These are phyloP conservation scores for Lophius americanus DNA, from an alignment of 2,797 vertebrate species.

Conservation along the genomic window DNA sequence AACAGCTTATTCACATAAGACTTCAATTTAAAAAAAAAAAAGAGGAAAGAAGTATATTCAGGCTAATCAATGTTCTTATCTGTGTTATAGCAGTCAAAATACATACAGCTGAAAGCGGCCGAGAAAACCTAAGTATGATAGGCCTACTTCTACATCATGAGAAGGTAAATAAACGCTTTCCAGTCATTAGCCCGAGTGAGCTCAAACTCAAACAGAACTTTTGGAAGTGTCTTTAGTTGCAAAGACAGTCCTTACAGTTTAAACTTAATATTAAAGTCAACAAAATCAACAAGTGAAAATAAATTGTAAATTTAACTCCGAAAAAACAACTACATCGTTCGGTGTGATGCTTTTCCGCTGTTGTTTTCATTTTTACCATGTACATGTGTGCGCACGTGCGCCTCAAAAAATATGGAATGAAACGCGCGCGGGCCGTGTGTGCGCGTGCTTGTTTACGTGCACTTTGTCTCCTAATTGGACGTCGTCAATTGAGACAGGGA, in stretches of 20 bases:
- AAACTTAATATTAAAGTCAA: too few relatives aligned
- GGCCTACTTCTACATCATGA: background rate
- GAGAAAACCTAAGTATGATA: background rate
- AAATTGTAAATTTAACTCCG: too few relatives aligned
- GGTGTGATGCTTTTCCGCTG: background rate
- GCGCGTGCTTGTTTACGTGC: slow-evolving; percentile 2
- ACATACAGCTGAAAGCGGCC: background rate
- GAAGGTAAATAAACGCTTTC: too few relatives aligned
- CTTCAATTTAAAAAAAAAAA: background rate
- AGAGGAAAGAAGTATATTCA: background rate
- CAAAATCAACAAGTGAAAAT: too few relatives aligned
- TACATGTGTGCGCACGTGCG: slow-evolving; percentile 41
- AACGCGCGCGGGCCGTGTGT: slow-evolving; percentile 1
- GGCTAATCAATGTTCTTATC: background rate
- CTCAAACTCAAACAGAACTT: too few relatives aligned
- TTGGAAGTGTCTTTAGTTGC: too few relatives aligned
- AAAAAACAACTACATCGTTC: too few relatives aligned
- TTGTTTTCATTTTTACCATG: slow-evolving; percentile 63
- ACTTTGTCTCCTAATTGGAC: slow-evolving; percentile 82
- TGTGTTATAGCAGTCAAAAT: background rate
- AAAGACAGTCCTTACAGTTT: too few relatives aligned
- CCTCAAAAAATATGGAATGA: background rate
- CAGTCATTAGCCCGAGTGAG: too few relatives aligned
- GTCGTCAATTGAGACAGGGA: slow-evolving; percentile 77
- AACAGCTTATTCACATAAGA: background rate